Conservation (phyloP, 2,888 invertebrate species). For the Coenonympha glycerion region DNA sequence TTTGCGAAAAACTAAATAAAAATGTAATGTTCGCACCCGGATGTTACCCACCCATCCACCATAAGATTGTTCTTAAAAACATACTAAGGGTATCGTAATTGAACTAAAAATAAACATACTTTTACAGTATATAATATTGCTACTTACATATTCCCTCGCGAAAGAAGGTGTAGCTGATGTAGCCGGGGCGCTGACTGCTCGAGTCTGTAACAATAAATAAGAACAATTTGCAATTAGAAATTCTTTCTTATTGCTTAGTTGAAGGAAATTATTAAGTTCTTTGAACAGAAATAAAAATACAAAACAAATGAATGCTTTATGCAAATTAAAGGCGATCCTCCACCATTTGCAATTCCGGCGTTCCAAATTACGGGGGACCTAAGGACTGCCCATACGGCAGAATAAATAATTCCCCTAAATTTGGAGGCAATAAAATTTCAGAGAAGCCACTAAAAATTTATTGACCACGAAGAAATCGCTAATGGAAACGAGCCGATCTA, state of each 20-base stretch:
- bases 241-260: background rate
- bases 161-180: conserved; percentile 56
- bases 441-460: background rate
- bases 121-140: too few relatives aligned
- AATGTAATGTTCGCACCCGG: too few relatives aligned
- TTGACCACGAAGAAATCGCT: background rate
- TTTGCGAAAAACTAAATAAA: too few relatives aligned
- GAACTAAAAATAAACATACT: conserved; percentile 6
- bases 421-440: background rate
- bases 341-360: background rate
- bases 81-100: too few relatives aligned
- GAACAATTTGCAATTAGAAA: background rate
- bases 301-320: background rate
- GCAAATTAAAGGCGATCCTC: background rate
- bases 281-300: too few relatives aligned
- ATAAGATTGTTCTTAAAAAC: background rate
- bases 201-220: conserved; percentile 56
- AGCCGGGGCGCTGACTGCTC: conserved; percentile 71
- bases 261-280: background rate
- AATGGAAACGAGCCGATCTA: background rate
- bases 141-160: conserved; percentile 57
- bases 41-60: too few relatives aligned
- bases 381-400: background rate
- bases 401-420: conserved; percentile 3
- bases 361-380: background rate